These are phyloP conservation scores for Todiramphus chloris DNA, from an alignment of 2,113 vertebrate species.

Conservation along the genomic window DNA sequence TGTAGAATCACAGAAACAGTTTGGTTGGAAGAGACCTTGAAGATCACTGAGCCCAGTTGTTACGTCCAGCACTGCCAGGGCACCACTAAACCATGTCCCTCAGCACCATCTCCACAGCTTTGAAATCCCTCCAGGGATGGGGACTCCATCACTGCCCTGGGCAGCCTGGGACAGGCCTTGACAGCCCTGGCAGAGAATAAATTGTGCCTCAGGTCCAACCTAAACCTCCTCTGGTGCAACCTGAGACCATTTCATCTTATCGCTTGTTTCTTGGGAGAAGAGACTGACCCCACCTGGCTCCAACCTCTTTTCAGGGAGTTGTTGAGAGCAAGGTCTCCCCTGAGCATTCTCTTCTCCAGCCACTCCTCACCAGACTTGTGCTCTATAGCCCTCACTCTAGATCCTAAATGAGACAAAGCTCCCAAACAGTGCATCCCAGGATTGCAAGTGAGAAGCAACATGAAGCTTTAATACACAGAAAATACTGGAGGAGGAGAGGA, in stretches of 20 bases:
- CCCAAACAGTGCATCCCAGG: accelerated
- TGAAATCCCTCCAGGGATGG: neutral
- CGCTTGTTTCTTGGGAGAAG: neutral
- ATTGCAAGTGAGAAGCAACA: accelerated
- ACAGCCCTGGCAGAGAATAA: too few relatives aligned
- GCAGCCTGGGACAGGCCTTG: too few relatives aligned
- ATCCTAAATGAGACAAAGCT: neutral
- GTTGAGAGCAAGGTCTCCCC: neutral
- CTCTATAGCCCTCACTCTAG: neutral
- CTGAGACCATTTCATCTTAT: neutral
- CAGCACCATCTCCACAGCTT: neutral
- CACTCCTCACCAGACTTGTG: neutral
- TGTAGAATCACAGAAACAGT: neutral
- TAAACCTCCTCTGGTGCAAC: neutral
- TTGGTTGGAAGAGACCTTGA: neutral
- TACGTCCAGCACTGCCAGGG: neutral
- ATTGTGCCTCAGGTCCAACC: neutral
- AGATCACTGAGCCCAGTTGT: too few relatives aligned
- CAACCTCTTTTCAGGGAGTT: neutral
- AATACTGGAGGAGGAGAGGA: neutral
- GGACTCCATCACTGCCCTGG: neutral
- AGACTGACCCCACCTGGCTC: neutral
- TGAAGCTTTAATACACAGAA: neutral
- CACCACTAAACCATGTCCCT: neutral
- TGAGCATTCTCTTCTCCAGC: neutral